Conservation (phyloP, 35 echinoderm and acorn worm species). For the Nesometra sesokonis region DNA sequence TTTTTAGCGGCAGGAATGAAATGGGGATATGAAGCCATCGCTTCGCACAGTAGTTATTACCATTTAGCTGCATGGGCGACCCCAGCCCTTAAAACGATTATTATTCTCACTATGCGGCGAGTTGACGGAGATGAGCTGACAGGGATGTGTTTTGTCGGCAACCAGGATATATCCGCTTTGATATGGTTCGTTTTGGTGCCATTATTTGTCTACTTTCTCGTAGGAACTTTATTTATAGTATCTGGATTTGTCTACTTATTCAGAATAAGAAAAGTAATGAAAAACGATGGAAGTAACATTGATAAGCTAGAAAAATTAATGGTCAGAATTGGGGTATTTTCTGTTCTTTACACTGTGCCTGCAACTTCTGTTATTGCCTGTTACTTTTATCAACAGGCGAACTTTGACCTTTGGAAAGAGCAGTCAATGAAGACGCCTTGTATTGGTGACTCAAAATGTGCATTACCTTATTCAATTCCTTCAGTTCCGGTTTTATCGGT, state of each 20-base stretch:
- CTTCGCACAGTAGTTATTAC: conserved; percentile 93
- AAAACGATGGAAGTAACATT: conserved; percentile 89
- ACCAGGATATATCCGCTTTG: conserved; percentile 59
- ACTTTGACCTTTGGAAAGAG: conserved; percentile 62
- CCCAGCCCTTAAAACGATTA: conserved; percentile 78
- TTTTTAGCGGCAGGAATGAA: conserved; percentile 94
- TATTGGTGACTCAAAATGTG: conserved; percentile 18
- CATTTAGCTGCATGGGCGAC: conserved; percentile 86
- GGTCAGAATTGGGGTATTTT: conserved; percentile 95
- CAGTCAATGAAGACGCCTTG: not conserved
- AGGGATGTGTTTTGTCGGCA: conserved; percentile 92
- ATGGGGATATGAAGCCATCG: conserved; percentile 97
- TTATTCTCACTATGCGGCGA: conserved; percentile 53
- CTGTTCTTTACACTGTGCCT: conserved; percentile 87
- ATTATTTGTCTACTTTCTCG: conserved; percentile 66
- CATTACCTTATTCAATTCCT: conserved; percentile 63
- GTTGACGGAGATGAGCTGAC: conserved; percentile 93
- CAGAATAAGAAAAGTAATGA: conserved; percentile 74
- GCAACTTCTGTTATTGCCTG: conserved; percentile 83
- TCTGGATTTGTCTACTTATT: conserved; percentile 89
- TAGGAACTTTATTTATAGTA: conserved; percentile 84
- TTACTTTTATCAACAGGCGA: conserved; percentile 81
- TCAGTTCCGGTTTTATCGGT: conserved; percentile 65
- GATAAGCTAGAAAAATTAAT: conserved; percentile 95
- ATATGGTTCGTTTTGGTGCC: conserved; percentile 75